Base-by-base conservation (phyloP, 2,113 vertebrate genomes). In the Hemiprocne comata region DNA sequence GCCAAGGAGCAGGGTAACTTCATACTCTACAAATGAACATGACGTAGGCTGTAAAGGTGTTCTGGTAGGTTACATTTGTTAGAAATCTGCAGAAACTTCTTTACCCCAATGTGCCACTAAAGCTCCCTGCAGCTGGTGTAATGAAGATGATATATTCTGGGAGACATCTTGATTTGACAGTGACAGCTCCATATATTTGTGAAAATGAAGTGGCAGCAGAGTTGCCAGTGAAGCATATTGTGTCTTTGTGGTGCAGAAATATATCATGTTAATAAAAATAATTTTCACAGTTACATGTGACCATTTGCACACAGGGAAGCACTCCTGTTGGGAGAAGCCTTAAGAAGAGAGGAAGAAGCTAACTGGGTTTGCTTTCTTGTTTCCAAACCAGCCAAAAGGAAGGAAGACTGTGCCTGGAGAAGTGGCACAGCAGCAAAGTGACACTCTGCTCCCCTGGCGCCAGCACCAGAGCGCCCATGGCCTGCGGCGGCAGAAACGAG, bases 401-500 rank as follows among this genome's bases (percentile, higher is more conserved):
- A 95, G 85, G 92, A 97, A 96, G 94, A 91, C 15, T 0, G 25
- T 82, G 23, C 62, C 93, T 5, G 96, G 89, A 42, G 98, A 98
- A 24, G 91, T 97, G 51, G 67, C 55, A 1, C 98, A 85, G 38
- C 97, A 97, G 29, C 98, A 97, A 3, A 97, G 96, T 5, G 97
- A 98, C 97, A 98, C 98, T 9, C 94, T 97, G 93, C 98, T 99
- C 75, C 98, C 98, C 0, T 97, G 98, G 97, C 97, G 98, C 42
- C 97, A 95, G 89, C 97, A 51, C 25, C 98, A 92, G 80, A 97
- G 82, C 13, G 88, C 98, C 29, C 96, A 88, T 6, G 98, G 99
- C 46, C 98, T 99, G 75, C 97, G 98, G 79, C 96, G 99, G 44
- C 99, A 99, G 90, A 99, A 99, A 87, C 97, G 99, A 50, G 99